Evolutionary conservation across 2,113 vertebrate species (phyloP).

Genomic region (Triplophysa rosa): DNA sequence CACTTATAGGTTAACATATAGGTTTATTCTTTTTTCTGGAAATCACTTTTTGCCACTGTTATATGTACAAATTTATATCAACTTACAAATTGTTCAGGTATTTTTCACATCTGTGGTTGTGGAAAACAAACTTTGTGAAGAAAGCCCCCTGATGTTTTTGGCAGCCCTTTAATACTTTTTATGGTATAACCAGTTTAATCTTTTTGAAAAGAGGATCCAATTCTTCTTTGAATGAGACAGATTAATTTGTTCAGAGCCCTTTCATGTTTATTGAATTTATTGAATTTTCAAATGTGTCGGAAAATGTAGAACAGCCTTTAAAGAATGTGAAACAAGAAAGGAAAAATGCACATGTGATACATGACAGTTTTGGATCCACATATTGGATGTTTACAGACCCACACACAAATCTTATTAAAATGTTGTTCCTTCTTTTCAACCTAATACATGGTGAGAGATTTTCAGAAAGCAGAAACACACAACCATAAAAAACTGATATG

Average conservation of each 20-base stretch:
- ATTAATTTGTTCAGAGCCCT: slow-evolving; percentile 69
- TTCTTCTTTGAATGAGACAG: slow-evolving; percentile 66
- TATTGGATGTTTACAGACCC: not conserved
- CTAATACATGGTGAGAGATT: too few relatives aligned
- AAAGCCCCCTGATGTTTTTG: slow-evolving; percentile 46
- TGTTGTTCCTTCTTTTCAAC: too few relatives aligned
- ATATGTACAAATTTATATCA: too few relatives aligned
- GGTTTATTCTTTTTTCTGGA: too few relatives aligned
- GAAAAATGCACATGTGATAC: slow-evolving; percentile 54
- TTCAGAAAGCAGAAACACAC: slow-evolving; percentile 65
- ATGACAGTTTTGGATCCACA: slow-evolving; percentile 41
- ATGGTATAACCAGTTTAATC: slow-evolving; percentile 45
- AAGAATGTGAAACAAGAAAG: slow-evolving; percentile 54
- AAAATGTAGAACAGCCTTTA: slow-evolving; percentile 58
- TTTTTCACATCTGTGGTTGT: slow-evolving; percentile 3
- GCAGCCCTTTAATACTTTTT: slow-evolving; percentile 38
- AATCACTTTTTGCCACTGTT: too few relatives aligned
- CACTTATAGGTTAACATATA: too few relatives aligned
- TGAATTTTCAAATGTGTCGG: slow-evolving; percentile 49
- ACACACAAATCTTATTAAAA: too few relatives aligned
- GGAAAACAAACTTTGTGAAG: slow-evolving; percentile 42
- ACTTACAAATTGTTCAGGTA: too few relatives aligned
- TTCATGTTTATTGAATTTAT: slow-evolving; percentile 69
- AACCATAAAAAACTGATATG: slow-evolving; percentile 74
- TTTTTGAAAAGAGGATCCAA: slow-evolving; percentile 47